Conservation (phyloP, 2,113 vertebrate species). For the Xenotilapia flavipinnis region DNA sequence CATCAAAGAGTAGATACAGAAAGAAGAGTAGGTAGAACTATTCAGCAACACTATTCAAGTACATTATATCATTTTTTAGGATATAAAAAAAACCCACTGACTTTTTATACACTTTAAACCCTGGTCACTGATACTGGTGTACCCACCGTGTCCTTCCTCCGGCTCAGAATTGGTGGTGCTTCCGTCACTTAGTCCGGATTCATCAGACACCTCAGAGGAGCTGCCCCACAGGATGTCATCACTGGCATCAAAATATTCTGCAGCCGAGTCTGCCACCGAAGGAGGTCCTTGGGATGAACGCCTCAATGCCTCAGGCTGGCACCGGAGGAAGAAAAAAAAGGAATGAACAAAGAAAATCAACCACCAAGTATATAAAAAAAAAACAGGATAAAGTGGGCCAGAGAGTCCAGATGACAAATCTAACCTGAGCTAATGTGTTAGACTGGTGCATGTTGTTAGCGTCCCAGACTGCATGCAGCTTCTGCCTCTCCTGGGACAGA, state of each 20-base stretch:
- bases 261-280: slow-evolving; percentile 79
- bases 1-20: not conserved
- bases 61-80: not conserved
- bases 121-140: not conserved
- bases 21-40: not conserved
- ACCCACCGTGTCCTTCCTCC: slow-evolving; percentile 66
- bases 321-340: not conserved
- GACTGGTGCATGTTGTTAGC: slow-evolving; percentile 44
- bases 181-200: slow-evolving; percentile 80
- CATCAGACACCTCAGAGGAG: slow-evolving; percentile 84
- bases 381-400: rapidly evolving
- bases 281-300: slow-evolving; percentile 47
- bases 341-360: not conserved
- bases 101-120: not conserved
- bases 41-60: not conserved
- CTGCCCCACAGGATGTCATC: slow-evolving; percentile 80
- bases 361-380: not conserved
- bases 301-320: slow-evolving; percentile 55
- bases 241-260: slow-evolving; percentile 87
- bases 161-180: slow-evolving; percentile 82
- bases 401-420: not conserved
- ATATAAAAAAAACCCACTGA: not conserved
- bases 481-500: slow-evolving; percentile 68
- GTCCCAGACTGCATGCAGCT: slow-evolving; percentile 64
- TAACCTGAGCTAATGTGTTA: slow-evolving; percentile 57